phyloP scores from a whole-genome alignment of 2,113 vertebrate species.

The Cygnus atratus region DNA sequence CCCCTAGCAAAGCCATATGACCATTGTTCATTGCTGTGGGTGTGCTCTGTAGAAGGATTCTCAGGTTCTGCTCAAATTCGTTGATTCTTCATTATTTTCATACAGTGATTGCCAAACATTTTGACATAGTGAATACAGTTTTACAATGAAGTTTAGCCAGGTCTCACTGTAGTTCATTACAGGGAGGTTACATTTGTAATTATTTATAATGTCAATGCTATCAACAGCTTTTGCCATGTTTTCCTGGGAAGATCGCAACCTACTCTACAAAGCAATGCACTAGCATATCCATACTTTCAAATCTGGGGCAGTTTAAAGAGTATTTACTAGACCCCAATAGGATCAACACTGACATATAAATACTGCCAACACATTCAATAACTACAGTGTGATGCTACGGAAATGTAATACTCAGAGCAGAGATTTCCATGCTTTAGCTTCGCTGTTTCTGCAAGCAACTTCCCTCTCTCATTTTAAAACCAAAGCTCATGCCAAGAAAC shows the following conservation, averaged over 20 bases:
- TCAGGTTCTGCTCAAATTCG: not conserved
- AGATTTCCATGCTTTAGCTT: accelerated
- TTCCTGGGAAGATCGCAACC: not conserved
- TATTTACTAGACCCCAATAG: accelerated
- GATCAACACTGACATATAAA: not conserved
- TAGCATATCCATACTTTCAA: not conserved
- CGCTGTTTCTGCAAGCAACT: not conserved
- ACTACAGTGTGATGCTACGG: accelerated
- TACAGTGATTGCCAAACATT: not conserved
- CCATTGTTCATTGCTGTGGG: not conserved
- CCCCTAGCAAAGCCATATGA: not conserved
- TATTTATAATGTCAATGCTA: not conserved
- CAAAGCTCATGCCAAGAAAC: not conserved
- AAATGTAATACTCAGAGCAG: accelerated
- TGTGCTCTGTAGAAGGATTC: not conserved
- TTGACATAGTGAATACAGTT: not conserved
- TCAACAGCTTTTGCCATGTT: not conserved
- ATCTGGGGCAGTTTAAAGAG: not conserved
- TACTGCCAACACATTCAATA: not conserved
- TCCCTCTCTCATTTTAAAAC: not conserved
- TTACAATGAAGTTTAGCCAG: not conserved
- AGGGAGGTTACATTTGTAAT: not conserved
- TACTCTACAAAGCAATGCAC: not conserved
- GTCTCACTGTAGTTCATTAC: not conserved
- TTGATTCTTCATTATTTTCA: not conserved